Evolutionary conservation across 2,797 vertebrate genomes (phyloP), one percentile per base, ranked within the genome.

Genomic region (Smutsia gigantea): DNA sequence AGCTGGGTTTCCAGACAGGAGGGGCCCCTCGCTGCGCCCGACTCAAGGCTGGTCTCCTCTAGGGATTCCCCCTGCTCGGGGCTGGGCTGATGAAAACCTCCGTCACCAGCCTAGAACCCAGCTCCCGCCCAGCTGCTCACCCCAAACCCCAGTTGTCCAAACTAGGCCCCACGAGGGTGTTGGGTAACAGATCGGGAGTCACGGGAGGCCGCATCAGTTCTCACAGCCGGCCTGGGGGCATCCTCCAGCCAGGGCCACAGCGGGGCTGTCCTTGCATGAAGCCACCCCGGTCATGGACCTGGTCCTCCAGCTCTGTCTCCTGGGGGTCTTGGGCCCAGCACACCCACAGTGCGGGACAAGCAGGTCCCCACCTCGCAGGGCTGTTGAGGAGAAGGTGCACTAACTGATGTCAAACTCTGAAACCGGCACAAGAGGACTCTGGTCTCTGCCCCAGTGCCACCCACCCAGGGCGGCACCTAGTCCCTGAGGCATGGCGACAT

Each of bases 11-110:
- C 86, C 1, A 0, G 27, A 46, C 53, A 13, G 31, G 17, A 25
- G 21, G 0, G 2, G 29, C 15, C 66, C 34, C 46, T 2, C 2
- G 25, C 11, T 0, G 0, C 19, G 21, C 49, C 66, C 13, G 8
- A 4, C 42, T 53, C 79, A 21, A 19, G 71, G 39, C 61, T 0
- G 2, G 31, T 15, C 17, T 2, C 21, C 8, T 13, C 7, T 7
- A 53, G 72, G 27, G 11, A 0, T 39, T n/a, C 14, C 14, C 27
- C 27, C 4, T 21, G 63, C n/a, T 0, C 4, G 12, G 19, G 13
- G 6, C 21, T 51, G 7, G 8, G 9, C 25, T 49, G 21, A 23
- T 11, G 55, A 55, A 53, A 23, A 13, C 4, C n/a, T 9, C 39
- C 17, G 0, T n/a, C 25, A 1, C 51, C 57, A 0, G 4, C 78